Base-by-base conservation (phyloP, 2,797 vertebrate genomes). In the Pseudochirops corinnae region DNA sequence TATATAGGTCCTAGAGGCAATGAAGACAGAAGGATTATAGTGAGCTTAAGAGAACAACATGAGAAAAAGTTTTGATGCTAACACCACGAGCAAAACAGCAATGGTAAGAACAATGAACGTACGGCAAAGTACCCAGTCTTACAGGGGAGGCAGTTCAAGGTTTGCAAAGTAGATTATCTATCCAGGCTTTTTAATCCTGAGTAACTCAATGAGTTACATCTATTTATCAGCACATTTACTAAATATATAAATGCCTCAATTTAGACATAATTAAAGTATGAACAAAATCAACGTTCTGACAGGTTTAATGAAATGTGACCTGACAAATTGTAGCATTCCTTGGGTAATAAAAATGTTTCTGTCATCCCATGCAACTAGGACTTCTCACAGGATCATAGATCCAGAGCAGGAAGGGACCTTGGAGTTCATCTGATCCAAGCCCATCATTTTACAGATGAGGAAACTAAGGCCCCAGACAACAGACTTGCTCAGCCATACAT, bases 331-430 rank as follows among this genome's bases (percentile, higher is more conserved):
- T 0, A 82, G 62, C 97, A 94, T 94, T 96, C 95, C 94, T 93
- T 55, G 96, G 97, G 97, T 98, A 97, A 98, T 97, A 97, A 97
- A 98, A 98, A 98, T 96, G 97, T 52, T 95, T 98, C 97, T 28
- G 74, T 24, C 74, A 82, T 24, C 21, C 2, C 26, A 1, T 11
- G 39, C n/a, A 24, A 18, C 46, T 82, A 82, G 74, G 39, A 24
- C 13, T 74, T 74, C 16, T 74, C n/a, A 74, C 67, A 74, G 16
- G 90, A 39, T 82, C 18, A 46, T 26, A 82, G 18, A 24, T 46
- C 2, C 21, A 26, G 74, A 82, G 21, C 39, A 82, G 39, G 21
- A 82, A 74, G 67, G n/a, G n/a, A 46, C 2, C 21, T 46, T 1
- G 7, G 39, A 24, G 18, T 46, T 46, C n/a, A 82, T 82, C 39